These are phyloP conservation scores for Cochlearius cochlearius DNA, from an alignment of 2,113 vertebrate species.

Conservation along the genomic window DNA sequence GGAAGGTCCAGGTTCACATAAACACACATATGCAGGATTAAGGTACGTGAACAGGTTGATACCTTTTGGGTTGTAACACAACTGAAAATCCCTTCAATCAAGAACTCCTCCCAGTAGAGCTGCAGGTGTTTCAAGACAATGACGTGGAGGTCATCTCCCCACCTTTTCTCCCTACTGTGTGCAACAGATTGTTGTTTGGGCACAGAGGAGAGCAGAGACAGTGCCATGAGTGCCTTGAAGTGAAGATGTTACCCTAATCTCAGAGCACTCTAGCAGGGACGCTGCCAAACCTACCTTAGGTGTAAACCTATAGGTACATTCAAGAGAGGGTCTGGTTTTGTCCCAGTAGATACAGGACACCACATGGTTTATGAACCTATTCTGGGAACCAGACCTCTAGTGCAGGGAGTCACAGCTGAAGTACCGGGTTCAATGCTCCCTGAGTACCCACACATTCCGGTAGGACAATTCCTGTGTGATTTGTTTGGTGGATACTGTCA, in stretches of 20 bases:
- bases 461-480: not conserved
- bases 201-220: not conserved
- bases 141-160: not conserved
- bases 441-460: not conserved
- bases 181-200: not conserved
- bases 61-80: not conserved
- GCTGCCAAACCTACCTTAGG: not conserved
- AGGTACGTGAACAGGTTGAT: not conserved
- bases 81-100: not conserved
- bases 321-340: not conserved
- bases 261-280: not conserved
- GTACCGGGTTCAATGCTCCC: not conserved
- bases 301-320: not conserved
- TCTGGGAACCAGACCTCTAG: not conserved
- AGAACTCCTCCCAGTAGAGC: not conserved
- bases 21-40: not conserved
- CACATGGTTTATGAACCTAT: not conserved
- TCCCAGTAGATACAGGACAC: not conserved
- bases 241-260: not conserved
- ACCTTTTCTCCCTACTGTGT: not conserved
- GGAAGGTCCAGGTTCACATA: not conserved
- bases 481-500: not conserved
- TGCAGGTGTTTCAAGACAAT: not conserved
- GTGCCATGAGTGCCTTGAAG: not conserved
- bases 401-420: not conserved